Percentiles rank a stretch among this genome's conserved stretches.
Evolutionary conservation across 2,113 vertebrate genomes (phyloP).

Genomic region (Prinia subflava): DNA sequence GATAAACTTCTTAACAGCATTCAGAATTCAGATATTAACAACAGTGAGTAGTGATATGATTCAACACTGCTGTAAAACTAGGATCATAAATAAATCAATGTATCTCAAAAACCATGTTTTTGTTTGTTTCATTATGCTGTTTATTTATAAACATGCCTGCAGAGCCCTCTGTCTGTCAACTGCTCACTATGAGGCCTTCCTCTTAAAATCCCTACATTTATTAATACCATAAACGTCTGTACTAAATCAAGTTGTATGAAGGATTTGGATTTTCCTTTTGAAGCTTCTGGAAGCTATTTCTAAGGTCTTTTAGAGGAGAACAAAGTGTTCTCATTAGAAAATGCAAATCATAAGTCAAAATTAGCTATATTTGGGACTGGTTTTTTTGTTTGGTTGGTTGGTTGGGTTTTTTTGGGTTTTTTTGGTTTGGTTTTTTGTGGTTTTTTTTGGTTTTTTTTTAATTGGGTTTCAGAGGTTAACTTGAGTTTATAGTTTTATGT

Average conservation of each 20-base stretch:
- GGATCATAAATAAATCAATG: not conserved
- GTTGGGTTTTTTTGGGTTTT: too few species aligned
- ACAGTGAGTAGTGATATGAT: not conserved
- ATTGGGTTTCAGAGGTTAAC: not conserved
- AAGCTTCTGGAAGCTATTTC: not conserved
- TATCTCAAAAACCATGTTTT: not conserved
- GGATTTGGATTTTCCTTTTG: not conserved
- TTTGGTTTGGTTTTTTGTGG: too few species aligned
- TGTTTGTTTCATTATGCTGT: not conserved
- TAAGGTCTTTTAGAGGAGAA: not conserved
- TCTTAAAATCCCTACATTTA: not conserved
- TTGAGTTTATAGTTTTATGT: not conserved
- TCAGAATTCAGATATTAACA: not conserved
- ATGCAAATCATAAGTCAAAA: not conserved
- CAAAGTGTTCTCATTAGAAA: not conserved
- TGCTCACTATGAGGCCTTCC: not conserved
- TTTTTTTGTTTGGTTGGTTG: too few species aligned
- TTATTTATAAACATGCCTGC: not conserved
- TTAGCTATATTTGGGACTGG: not conserved
- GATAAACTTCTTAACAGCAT: not conserved
- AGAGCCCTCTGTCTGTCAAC: not conserved
- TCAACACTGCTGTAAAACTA: not conserved
- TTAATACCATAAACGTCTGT: not conserved
- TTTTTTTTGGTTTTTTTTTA: not conserved
- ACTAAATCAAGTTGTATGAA: not conserved